A percentile compares a stretch with the other conserved stretches of the same genome.
phyloP scores from a whole-genome alignment of 2,113 vertebrate genomes.

The Apodemus speciosus region DNA sequence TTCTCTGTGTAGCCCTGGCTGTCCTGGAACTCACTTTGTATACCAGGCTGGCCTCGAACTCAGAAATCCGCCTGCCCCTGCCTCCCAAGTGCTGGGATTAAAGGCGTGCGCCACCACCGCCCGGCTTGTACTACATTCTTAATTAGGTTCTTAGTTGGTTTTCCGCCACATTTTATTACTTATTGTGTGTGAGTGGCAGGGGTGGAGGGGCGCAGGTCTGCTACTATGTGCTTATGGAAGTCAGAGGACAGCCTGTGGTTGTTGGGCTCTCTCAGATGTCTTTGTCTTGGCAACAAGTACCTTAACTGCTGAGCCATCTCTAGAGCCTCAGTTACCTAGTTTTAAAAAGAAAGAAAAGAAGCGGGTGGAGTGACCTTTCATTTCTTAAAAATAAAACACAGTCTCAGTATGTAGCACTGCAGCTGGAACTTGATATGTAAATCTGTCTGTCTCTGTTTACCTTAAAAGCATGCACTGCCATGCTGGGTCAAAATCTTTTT shows the following conservation, averaged over 20 bases:
- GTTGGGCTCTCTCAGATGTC: not conserved
- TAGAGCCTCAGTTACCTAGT: not conserved
- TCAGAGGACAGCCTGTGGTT: not conserved
- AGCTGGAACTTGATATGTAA: not conserved
- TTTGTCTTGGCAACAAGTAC: not conserved
- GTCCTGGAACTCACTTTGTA: too few relatives aligned
- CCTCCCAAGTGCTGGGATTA: too few relatives aligned
- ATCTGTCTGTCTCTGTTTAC: not conserved
- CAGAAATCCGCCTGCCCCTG: too few relatives aligned
- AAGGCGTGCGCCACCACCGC: too few relatives aligned
- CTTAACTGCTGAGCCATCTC: not conserved
- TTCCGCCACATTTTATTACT: not conserved
- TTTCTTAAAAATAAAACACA: not conserved
- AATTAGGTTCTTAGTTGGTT: not conserved
- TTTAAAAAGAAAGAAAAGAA: not conserved
- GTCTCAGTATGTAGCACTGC: not conserved
- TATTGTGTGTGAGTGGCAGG: not conserved
- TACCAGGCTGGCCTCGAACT: too few relatives aligned
- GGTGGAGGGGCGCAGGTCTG: too few relatives aligned
- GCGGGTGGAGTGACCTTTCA: not conserved
- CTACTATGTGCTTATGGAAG: not conserved
- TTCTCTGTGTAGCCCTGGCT: too few relatives aligned
- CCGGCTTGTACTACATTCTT: conserved; percentile 10
- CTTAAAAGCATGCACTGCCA: not conserved
- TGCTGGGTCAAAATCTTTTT: not conserved